phyloP scores from a whole-genome alignment of 2,888 invertebrate genomes.

The Diarsia mendica region DNA sequence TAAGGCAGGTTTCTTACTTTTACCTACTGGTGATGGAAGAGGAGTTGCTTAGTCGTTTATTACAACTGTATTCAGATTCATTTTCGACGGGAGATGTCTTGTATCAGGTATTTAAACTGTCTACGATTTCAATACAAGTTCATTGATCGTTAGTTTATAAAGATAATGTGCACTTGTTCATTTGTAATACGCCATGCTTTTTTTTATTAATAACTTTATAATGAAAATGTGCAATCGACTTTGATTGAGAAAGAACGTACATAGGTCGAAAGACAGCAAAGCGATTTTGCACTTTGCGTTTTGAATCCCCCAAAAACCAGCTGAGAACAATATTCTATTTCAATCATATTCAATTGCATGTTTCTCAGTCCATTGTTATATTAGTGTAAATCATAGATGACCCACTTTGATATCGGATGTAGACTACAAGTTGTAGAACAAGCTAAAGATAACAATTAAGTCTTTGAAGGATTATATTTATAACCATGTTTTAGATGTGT shows the following conservation, averaged over 20 bases:
- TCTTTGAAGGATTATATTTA: slow-evolving; percentile 34
- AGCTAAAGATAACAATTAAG: slow-evolving; percentile 41
- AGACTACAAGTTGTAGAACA: slow-evolving; percentile 31
- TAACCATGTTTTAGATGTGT: slow-evolving; percentile 2
- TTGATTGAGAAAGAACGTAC: not conserved
- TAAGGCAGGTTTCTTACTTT: slow-evolving; percentile 16
- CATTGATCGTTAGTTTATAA: slow-evolving; percentile 1
- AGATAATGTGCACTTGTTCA: not conserved
- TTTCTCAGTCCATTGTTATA: slow-evolving; percentile 50
- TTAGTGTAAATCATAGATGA: slow-evolving; percentile 49
- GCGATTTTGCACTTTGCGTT: slow-evolving; percentile 1
- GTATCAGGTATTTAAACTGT: not conserved
- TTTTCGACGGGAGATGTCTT: not conserved
- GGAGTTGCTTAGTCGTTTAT: not conserved
- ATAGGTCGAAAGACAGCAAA: not conserved
- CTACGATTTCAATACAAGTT: slow-evolving; percentile 1
- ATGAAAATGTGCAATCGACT: not conserved
- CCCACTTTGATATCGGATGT: slow-evolving; percentile 41
- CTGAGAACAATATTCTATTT: slow-evolving; percentile 26
- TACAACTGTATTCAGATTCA: not conserved
- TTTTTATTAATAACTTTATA: not conserved
- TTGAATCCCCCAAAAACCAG: not conserved
- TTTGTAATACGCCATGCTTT: not conserved
- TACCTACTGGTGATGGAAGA: slow-evolving; percentile 4
- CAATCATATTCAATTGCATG: slow-evolving; percentile 37